Conservation (phyloP, 2,113 vertebrate species). For the Phoxinus phoxinus region DNA sequence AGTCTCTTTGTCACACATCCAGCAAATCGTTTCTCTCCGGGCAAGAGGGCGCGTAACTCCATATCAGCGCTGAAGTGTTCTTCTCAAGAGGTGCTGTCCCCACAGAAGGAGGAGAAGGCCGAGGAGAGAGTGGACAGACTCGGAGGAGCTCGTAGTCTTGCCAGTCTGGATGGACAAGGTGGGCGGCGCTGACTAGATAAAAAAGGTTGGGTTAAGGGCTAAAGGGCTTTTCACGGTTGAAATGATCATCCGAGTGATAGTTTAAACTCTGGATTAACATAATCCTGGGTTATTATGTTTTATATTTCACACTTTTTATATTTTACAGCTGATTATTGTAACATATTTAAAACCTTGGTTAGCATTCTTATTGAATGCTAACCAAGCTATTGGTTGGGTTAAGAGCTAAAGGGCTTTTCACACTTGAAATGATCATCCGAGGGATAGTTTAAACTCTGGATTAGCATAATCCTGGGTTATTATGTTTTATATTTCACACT, state of each 20-base stretch:
- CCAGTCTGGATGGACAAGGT: constrained; percentile 96
- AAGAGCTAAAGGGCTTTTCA: not conserved
- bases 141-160: constrained; percentile 86
- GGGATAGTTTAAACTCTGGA: not conserved
- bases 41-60: constrained; percentile 90
- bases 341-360: too few species aligned
- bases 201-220: not conserved
- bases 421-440: not conserved
- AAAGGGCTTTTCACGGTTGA: not conserved
- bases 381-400: too few species aligned
- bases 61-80: constrained; percentile 89
- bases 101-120: constrained; percentile 80
- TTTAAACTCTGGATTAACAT: not conserved
- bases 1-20: constrained; percentile 29
- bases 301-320: not conserved
- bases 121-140: constrained; percentile 82
- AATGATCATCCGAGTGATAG: not conserved
- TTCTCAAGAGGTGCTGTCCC: constrained; percentile 91
- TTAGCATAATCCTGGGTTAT: not conserved
- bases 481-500: not conserved
- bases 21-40: constrained; percentile 92
- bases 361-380: too few species aligned
- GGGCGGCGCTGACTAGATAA: constrained; percentile 23
- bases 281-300: not conserved
- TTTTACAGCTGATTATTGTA: too few species aligned